phyloP scores from a whole-genome alignment of 2,888 invertebrate genomes.

The Cephus pulcher region DNA sequence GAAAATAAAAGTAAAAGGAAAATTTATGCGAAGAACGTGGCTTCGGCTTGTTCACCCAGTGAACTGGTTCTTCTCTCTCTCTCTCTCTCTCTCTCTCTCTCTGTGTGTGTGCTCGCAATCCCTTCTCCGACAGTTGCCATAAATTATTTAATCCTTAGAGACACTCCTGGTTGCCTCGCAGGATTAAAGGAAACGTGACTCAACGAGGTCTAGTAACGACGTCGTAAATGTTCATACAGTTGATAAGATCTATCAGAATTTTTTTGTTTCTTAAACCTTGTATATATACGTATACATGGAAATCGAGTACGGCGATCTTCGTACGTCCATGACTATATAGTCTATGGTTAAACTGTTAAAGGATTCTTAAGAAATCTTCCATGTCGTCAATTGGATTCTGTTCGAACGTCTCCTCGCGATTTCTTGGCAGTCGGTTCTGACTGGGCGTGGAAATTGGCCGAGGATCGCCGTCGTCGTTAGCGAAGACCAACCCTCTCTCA shows the following conservation, averaged over 20 bases:
- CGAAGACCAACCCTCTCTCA: slow-evolving; percentile 28
- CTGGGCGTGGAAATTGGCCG: background rate
- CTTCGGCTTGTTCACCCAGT: slow-evolving; percentile 20
- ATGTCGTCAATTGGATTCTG: slow-evolving; percentile 17
- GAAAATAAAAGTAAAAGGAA: background rate
- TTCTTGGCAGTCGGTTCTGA: background rate
- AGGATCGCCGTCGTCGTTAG: slow-evolving; percentile 15
- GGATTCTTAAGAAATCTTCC: slow-evolving; percentile 24
- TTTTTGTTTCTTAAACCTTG: background rate
- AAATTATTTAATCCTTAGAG: background rate
- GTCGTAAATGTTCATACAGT: background rate
- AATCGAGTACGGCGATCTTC: background rate
- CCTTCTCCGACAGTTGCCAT: background rate
- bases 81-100: background rate
- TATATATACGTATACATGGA: background rate
- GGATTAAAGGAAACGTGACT: background rate
- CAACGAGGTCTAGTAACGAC: background rate
- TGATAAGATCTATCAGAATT: background rate
- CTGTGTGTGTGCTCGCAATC: background rate
- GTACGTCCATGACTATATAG: background rate
- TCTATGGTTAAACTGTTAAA: background rate
- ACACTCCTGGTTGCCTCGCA: background rate
- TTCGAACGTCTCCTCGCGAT: background rate
- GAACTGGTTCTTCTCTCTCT: slow-evolving; percentile 16
- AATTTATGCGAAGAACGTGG: background rate